Evolutionary conservation across 2,113 vertebrate species (phyloP).

Genomic region (Odobenus rosmarus): DNA sequence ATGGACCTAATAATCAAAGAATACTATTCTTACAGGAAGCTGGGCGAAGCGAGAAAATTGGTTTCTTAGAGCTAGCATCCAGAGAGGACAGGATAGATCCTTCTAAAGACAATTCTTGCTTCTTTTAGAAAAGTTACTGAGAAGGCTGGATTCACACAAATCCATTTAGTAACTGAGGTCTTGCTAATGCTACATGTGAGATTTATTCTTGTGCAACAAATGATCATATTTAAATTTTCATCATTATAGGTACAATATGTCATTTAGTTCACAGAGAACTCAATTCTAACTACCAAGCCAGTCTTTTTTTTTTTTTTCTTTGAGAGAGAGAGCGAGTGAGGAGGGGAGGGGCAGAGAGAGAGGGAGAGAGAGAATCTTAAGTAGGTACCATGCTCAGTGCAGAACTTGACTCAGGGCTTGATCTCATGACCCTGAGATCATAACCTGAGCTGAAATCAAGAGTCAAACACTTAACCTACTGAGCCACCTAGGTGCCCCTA

Average conservation of each 20-base stretch:
- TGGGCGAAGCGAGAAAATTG: neutral
- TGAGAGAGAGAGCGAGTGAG: neutral
- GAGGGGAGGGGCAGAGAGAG: neutral
- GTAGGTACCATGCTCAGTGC: too few relatives aligned
- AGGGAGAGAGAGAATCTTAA: neutral
- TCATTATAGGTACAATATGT: neutral
- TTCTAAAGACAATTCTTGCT: neutral
- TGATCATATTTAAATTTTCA: slow-evolving; percentile 19
- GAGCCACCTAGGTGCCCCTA: neutral
- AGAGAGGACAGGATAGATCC: neutral
- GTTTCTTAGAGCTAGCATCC: neutral
- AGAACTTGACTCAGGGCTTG: neutral
- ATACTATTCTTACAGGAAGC: neutral
- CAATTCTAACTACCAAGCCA: neutral
- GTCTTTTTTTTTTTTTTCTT: neutral
- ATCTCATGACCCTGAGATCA: neutral
- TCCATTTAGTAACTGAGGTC: slow-evolving; percentile 24
- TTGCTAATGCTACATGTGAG: neutral
- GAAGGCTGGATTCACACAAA: neutral
- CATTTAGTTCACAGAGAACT: neutral
- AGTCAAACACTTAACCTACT: neutral
- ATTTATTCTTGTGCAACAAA: slow-evolving; percentile 20
- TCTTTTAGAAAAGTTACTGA: slow-evolving; percentile 49
- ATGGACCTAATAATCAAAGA: slow-evolving; percentile 24
- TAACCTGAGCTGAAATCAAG: neutral